Conservation (phyloP, 2,888 invertebrate genomes). For the Hirtodrosophila histrioides region DNA sequence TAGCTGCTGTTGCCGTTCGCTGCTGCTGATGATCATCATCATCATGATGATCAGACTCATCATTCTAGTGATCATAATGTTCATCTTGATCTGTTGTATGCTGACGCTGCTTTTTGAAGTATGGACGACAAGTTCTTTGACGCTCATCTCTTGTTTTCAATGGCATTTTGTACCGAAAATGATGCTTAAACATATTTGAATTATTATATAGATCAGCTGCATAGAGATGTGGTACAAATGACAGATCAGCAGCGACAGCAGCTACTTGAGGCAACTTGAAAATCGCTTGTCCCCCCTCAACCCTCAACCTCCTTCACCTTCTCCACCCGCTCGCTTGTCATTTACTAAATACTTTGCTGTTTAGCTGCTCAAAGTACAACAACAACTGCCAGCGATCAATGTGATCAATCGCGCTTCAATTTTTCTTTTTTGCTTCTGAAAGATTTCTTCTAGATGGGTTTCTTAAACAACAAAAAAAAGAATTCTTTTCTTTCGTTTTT, state of each 20-base stretch:
- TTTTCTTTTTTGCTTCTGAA: slow-evolving; percentile 54
- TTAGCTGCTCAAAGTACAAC: slow-evolving; percentile 41
- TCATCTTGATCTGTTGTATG: slow-evolving; percentile 24
- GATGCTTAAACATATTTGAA: slow-evolving; percentile 63
- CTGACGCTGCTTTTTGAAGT: slow-evolving; percentile 73
- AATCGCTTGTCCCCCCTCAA: slow-evolving; percentile 6
- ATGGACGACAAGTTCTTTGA: slow-evolving; percentile 66
- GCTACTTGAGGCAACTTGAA: slow-evolving; percentile 57
- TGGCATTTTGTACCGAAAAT: slow-evolving; percentile 45
- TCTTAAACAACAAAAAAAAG: slow-evolving; percentile 14
- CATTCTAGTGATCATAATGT: slow-evolving; percentile 17
- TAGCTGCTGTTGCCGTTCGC: background rate
- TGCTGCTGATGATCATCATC: slow-evolving; percentile 15
- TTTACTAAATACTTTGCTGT: slow-evolving; percentile 72
- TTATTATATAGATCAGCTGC: slow-evolving; percentile 67
- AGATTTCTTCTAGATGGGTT: slow-evolving; percentile 50
- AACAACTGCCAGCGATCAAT: slow-evolving; percentile 66
- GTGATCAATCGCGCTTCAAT: slow-evolving; percentile 77
- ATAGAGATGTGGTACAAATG: slow-evolving; percentile 10
- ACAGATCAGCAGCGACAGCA: slow-evolving; percentile 37
- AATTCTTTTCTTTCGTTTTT: slow-evolving; percentile 10
- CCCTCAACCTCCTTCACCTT: background rate
- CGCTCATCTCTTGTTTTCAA: slow-evolving; percentile 50
- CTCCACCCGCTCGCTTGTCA: slow-evolving; percentile 36
- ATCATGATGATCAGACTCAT: slow-evolving; percentile 15